Conservation (phyloP, 2,797 vertebrate species). For the Sebastes itinus region DNA sequence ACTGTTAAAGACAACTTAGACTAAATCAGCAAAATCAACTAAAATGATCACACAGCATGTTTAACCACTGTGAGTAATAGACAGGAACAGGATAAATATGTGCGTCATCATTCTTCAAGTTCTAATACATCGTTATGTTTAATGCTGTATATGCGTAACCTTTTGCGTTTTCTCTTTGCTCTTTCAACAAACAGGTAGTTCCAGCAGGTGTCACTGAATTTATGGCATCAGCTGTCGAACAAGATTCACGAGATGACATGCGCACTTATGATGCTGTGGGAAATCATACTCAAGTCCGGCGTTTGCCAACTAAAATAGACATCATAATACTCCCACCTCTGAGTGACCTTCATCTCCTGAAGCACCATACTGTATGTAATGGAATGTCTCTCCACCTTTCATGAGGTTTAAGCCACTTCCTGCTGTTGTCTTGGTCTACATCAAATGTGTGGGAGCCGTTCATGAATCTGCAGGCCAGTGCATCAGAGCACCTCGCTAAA, state of each 20-base stretch:
- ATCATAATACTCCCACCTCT: constrained; percentile 2
- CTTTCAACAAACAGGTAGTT: neutral
- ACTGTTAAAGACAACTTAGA: neutral
- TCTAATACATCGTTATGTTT: neutral
- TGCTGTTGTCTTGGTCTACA: constrained; percentile 1
- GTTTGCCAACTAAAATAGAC: constrained; percentile 17
- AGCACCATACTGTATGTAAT: constrained; percentile 5
- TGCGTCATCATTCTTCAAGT: neutral
- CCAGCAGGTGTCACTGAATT: neutral
- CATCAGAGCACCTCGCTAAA: neutral
- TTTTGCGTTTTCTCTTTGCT: neutral
- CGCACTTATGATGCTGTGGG: neutral
- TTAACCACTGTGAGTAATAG: neutral
- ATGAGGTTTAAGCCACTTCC: constrained; percentile 6
- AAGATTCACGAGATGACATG: neutral
- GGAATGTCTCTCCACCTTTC: constrained; percentile 21
- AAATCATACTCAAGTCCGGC: neutral
- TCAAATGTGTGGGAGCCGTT: neutral
- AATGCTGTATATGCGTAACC: neutral
- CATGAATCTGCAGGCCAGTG: neutral
- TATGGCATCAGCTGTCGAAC: neutral
- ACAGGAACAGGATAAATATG: neutral
- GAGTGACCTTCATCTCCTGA: constrained; percentile 34
- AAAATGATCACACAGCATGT: neutral
- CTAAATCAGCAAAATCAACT: neutral